Conservation (phyloP, 2,113 vertebrate species). For the Neodontobutis hainanensis region DNA sequence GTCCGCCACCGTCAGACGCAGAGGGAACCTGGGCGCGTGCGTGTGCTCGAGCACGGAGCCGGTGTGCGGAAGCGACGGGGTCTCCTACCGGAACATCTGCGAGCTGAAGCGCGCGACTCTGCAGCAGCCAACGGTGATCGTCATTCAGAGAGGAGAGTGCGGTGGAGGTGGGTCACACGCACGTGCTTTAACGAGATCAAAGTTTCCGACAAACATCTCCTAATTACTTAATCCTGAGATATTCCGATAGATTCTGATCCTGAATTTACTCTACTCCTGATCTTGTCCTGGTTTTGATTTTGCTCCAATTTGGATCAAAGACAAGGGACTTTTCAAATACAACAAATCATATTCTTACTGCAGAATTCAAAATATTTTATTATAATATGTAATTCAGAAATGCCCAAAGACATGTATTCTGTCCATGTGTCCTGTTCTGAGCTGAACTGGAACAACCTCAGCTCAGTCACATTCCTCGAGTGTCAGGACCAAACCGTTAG, state of each 20-base stretch:
- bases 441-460: too few species aligned
- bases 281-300: background rate
- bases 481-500: too few species aligned
- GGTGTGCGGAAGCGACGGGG: slow-evolving; percentile 92
- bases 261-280: background rate
- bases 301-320: too few species aligned
- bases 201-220: background rate
- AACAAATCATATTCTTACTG: too few species aligned
- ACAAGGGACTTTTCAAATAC: too few species aligned
- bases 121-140: slow-evolving; percentile 84
- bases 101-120: slow-evolving; percentile 83
- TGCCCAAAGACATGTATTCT: too few species aligned
- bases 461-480: too few species aligned
- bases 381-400: too few species aligned
- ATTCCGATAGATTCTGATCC: background rate
- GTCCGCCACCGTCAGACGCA: slow-evolving; percentile 83
- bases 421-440: too few species aligned
- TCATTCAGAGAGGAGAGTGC: slow-evolving; percentile 91
- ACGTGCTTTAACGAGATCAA: slow-evolving; percentile 20
- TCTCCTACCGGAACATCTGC: slow-evolving; percentile 88
- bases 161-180: slow-evolving; percentile 79
- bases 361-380: too few species aligned
- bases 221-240: too few species aligned
- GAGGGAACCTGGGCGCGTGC: slow-evolving; percentile 82
- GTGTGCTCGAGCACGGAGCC: slow-evolving; percentile 82